Percentiles rank a stretch among this genome's conserved stretches.
phyloP scores from a whole-genome alignment of 2,113 vertebrate genomes.

The Picathartes gymnocephalus region DNA sequence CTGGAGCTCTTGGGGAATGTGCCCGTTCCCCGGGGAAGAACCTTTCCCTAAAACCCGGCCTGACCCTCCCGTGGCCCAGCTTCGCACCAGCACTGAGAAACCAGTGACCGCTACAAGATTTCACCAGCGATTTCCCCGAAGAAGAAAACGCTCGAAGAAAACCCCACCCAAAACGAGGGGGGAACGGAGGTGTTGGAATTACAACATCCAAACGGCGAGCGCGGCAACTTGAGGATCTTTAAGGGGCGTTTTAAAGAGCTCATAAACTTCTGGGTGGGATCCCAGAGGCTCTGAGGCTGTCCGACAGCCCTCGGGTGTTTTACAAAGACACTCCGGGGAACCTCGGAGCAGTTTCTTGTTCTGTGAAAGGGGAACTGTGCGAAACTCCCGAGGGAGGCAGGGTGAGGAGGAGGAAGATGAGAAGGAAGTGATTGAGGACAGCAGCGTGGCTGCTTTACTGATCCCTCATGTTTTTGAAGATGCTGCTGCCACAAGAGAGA shows the following conservation, averaged over 20 bases:
- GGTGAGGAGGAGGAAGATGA: neutral
- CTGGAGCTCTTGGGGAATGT: neutral
- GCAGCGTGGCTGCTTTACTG: neutral
- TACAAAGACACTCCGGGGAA: neutral
- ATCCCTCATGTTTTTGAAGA: neutral
- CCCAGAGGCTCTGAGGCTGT: neutral
- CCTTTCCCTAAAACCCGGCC: fast-evolving
- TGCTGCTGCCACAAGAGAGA: neutral
- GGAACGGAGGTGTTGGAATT: too few species aligned
- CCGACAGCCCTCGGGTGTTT: neutral
- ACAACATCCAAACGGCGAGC: too few species aligned
- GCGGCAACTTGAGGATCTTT: too few species aligned
- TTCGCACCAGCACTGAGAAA: neutral
- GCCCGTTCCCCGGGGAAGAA: neutral
- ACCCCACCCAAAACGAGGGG: neutral
- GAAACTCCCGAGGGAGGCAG: neutral
- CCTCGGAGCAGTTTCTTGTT: neutral
- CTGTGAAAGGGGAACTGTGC: neutral
- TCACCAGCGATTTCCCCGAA: neutral
- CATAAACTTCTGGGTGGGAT: neutral
- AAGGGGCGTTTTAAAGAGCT: neutral
- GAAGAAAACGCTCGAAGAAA: neutral
- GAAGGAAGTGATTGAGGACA: neutral
- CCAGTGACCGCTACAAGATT: fast-evolving
- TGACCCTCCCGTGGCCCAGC: fast-evolving